Evolutionary conservation across 2,113 vertebrate species (phyloP), one percentile per base, ranked within the genome.

Genomic region (Atractosteus spatula): DNA sequence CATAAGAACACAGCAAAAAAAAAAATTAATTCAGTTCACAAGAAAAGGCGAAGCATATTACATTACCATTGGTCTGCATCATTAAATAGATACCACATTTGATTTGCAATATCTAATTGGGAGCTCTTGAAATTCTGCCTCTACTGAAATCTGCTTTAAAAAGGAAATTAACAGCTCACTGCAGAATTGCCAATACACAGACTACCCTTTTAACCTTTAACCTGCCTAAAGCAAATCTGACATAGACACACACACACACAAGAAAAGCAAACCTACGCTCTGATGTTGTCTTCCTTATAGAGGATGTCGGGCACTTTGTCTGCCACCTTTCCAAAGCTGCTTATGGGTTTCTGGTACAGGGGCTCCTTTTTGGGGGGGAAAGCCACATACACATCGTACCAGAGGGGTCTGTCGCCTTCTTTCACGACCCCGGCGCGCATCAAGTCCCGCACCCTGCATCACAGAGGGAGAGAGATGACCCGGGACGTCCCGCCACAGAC

Each of bases 351-450:
- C 0, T 78, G 86, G 71, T 90, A 86, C 0, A 91, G 10, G 0
- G 95, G 96, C 8, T 93, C 92, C 70, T 76, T 89, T 76, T 88
- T 86, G 0, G 96, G 96, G 0, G 96, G 96, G 64, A 96, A 98
- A 2, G 95, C 93, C 0, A 76, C 47, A 57, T 96, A 98, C 0
- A 97, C 81, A 2, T 98, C 95, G 55, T 85, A 95, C 97, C 97
- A 99, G 62, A 96, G 66, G 2, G 95, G 96, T 71, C 92, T 95
- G 55, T 90, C 0, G 0, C 75, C 55, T 7, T 80, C 75, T 54
- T 89, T 91, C 55, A 95, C 68, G 12, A 96, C 87, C 5, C 94
- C 91, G 3, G 92, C 77, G 4, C 93, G 94, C 17, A 96, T 82
- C 79, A 99, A 79, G 86, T 95, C 86, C 41, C 92, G 88, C 16